A percentile compares a stretch with the other conserved stretches of the same genome.
Evolutionary conservation across 2,888 invertebrate species (phyloP).

Genomic region (Stramonita haemastoma): DNA sequence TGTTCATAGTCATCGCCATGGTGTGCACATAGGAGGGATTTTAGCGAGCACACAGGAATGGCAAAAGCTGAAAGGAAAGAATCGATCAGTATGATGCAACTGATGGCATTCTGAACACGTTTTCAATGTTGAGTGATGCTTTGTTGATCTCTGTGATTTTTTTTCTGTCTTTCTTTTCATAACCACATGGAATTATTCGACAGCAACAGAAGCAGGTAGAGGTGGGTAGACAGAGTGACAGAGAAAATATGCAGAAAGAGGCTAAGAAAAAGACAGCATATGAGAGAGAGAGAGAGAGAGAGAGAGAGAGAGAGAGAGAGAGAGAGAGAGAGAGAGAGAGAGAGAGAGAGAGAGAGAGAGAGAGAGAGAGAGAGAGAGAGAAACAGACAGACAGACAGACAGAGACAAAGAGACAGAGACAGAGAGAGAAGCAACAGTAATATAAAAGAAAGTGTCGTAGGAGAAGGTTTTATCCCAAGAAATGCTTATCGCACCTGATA

Average conservation of each 20-base stretch:
- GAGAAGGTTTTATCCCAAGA: too few species aligned
- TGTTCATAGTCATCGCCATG: too few species aligned
- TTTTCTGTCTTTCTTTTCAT: too few species aligned
- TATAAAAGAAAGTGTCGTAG: too few species aligned
- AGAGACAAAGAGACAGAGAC: neutral
- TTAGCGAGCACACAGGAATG: too few species aligned
- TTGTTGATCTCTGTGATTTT: neutral
- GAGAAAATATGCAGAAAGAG: neutral
- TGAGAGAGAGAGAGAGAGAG: neutral
- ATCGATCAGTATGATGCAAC: neutral
- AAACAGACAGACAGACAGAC: neutral
- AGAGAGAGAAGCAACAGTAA: neutral
- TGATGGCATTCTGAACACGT: conserved; percentile 14
- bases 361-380: too few species aligned
- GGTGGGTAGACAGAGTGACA: neutral
- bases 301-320: neutral
- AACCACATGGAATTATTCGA: too few species aligned
- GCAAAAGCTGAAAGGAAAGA: neutral
- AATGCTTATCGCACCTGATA: too few species aligned
- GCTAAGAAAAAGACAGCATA: neutral
- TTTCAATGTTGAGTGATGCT: neutral
- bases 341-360: neutral
- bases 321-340: neutral
- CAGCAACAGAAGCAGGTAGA: too few species aligned
- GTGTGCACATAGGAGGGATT: neutral